Percentiles rank a stretch among this genome's conserved stretches.
phyloP scores from a whole-genome alignment of 37 sponge, comb jelly and placozoan genomes.

The Aplysina aerophoba region DNA sequence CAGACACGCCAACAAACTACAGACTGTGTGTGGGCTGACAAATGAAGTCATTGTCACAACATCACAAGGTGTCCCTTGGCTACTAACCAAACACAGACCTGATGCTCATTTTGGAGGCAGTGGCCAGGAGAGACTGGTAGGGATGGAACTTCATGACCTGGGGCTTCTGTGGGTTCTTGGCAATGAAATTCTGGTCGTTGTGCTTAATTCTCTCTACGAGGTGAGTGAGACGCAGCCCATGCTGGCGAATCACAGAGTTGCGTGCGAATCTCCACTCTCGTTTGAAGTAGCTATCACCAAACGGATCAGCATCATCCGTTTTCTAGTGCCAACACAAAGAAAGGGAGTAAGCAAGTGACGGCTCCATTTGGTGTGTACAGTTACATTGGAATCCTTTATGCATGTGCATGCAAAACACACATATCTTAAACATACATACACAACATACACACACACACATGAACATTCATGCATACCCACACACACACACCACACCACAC shows the following conservation, averaged over 20 bases:
- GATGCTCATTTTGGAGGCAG: constrained; percentile 61
- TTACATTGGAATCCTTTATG: too few species aligned
- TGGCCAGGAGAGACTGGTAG: constrained; percentile 73
- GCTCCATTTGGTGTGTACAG: too few species aligned
- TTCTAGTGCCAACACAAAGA: constrained; percentile 31
- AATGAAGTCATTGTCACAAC: too few species aligned
- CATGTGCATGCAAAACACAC: constrained; percentile 6
- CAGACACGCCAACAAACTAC: too few species aligned
- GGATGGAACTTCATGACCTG: constrained; percentile 83
- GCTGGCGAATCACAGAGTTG: constrained; percentile 29
- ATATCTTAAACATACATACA: constrained; percentile 4
- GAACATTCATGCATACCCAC: too few species aligned
- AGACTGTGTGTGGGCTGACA: too few species aligned
- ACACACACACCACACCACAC: too few species aligned
- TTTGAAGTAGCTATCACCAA: constrained; percentile 65
- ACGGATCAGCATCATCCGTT: constrained; percentile 72
- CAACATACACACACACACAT: constrained; percentile 25
- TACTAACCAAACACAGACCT: constrained; percentile 46
- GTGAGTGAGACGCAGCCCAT: neutral
- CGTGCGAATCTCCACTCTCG: constrained; percentile 76
- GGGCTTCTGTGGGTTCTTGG: constrained; percentile 69
- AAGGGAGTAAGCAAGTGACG: neutral
- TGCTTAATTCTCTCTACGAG: constrained; percentile 45
- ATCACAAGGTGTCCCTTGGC: too few species aligned
- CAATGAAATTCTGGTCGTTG: constrained; percentile 81